Conservation (phyloP, 2,797 vertebrate genomes). For the Hippocampus kuda region DNA sequence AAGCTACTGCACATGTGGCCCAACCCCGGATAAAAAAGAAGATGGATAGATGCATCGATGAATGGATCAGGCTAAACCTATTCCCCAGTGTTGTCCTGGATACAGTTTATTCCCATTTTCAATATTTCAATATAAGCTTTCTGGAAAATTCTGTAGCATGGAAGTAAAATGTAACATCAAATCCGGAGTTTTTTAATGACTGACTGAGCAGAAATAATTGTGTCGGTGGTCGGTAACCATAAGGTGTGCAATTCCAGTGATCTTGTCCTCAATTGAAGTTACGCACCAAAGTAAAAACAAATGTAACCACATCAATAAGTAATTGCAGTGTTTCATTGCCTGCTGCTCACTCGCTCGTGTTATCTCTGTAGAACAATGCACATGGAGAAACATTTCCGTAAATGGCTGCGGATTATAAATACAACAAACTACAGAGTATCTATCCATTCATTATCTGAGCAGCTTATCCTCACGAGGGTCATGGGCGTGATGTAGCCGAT, state of each 20-base stretch:
- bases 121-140: background rate
- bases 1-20: too few relatives aligned
- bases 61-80: too few relatives aligned
- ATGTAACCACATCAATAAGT: constrained; percentile 63
- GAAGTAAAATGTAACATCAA: background rate
- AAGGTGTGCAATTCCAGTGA: constrained; percentile 4
- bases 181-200: background rate
- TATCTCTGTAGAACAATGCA: constrained; percentile 55
- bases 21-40: too few relatives aligned
- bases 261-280: constrained; percentile 10
- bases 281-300: constrained; percentile 55
- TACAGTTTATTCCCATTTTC: background rate
- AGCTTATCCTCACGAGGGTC: too few relatives aligned
- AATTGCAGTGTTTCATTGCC: constrained; percentile 55
- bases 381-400: constrained; percentile 34
- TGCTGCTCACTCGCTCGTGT: constrained; percentile 45
- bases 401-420: constrained; percentile 29
- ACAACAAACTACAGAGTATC: constrained; percentile 8
- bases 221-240: background rate
- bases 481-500: too few relatives aligned
- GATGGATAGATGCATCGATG: too few relatives aligned
- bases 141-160: background rate
- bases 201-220: background rate
- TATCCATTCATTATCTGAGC: too few relatives aligned
- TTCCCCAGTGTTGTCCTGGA: background rate